Conservation (phyloP, 2,797 vertebrate genomes). For the Clarias laeviceps region DNA sequence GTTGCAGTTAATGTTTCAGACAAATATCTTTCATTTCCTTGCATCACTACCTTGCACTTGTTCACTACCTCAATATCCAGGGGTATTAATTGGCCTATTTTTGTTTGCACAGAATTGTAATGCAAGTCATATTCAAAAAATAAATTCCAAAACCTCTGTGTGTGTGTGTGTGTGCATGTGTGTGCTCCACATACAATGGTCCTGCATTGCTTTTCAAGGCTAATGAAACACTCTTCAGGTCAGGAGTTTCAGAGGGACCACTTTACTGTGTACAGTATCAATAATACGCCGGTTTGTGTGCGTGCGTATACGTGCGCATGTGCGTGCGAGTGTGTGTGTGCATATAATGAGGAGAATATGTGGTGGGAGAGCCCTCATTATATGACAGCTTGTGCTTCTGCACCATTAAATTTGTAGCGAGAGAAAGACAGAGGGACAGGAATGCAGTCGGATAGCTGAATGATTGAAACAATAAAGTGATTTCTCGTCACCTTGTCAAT, state of each 20-base stretch:
- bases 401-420: conserved; percentile 51
- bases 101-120: background rate
- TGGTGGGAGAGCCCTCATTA: conserved; percentile 56
- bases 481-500: conserved; percentile 50
- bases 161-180: background rate
- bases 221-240: conserved; percentile 53
- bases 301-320: conserved; percentile 29
- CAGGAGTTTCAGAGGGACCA: conserved; percentile 57
- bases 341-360: conserved; percentile 54
- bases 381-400: conserved; percentile 49
- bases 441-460: conserved; percentile 37
- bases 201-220: conserved; percentile 45
- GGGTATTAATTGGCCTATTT: background rate
- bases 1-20: background rate
- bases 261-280: conserved; percentile 57
- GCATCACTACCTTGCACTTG: background rate
- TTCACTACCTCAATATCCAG: background rate
- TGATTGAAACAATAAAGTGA: conserved; percentile 56
- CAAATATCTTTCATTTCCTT: background rate
- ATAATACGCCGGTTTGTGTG: conserved; percentile 44
- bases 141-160: background rate
- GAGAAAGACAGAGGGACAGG: conserved; percentile 38
- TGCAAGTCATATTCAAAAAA: background rate
- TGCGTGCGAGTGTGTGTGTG: conserved; percentile 40
- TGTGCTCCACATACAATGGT: conserved; percentile 22